These are phyloP conservation scores for Rhopalosiphum nymphaeae DNA, from an alignment of 2,888 invertebrate species.

Conservation along the genomic window DNA sequence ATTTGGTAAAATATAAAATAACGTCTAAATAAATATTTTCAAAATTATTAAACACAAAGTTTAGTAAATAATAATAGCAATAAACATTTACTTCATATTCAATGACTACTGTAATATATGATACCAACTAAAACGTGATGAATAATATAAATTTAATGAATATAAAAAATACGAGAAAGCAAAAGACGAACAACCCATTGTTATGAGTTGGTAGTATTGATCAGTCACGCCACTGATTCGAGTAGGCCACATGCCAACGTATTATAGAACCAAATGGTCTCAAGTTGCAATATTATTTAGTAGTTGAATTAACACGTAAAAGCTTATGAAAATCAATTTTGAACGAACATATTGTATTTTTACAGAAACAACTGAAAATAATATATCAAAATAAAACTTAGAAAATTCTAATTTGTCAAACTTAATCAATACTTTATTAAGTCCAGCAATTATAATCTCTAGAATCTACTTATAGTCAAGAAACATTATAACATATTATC, in stretches of 20 bases:
- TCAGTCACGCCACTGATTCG: conserved; percentile 19
- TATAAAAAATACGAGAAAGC: neutral
- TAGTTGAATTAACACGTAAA: neutral
- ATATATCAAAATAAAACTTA: neutral
- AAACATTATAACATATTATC: neutral
- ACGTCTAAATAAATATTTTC: neutral
- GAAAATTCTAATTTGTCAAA: too few species aligned
- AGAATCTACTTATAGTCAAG: neutral
- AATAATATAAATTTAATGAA: neutral
- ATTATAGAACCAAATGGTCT: neutral
- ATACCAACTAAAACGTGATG: neutral
- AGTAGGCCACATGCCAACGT: conserved; percentile 19
- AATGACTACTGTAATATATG: neutral
- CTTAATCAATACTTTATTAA: too few species aligned
- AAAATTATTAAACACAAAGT: neutral
- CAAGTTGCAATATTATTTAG: neutral
- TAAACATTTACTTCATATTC: neutral
- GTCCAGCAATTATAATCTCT: too few species aligned
- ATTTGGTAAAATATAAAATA: neutral
- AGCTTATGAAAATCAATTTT: neutral
- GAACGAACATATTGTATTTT: neutral
- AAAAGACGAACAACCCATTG: neutral
- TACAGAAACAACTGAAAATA: neutral
- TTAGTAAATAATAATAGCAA: neutral
- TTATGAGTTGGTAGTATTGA: conserved; percentile 9